These are phyloP conservation scores for Clistopyga incitator DNA, from an alignment of 2,888 invertebrate genomes.

Conservation along the genomic window DNA sequence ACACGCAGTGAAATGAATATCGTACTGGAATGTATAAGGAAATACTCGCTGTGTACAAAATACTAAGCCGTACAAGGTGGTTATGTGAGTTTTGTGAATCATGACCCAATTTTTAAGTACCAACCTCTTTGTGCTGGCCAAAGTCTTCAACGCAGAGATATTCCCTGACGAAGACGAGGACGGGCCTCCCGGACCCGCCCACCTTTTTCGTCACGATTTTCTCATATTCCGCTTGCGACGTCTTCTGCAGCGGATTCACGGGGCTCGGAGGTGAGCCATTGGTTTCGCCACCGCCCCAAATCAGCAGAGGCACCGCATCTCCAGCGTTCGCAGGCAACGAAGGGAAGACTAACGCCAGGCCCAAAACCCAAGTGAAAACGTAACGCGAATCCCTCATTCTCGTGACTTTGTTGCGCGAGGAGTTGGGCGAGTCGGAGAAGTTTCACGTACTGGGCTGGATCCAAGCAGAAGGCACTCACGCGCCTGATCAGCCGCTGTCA, in stretches of 20 bases:
- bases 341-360: slow-evolving; percentile 61
- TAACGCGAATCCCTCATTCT: slow-evolving; percentile 64
- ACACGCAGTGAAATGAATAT: neutral
- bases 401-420: slow-evolving; percentile 44
- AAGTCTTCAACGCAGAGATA: slow-evolving; percentile 87
- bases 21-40: neutral
- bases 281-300: slow-evolving; percentile 85
- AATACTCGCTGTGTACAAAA: neutral
- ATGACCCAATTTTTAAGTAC: slow-evolving; percentile 63
- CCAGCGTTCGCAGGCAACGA: slow-evolving; percentile 75
- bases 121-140: slow-evolving; percentile 84
- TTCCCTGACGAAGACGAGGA: slow-evolving; percentile 86
- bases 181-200: slow-evolving; percentile 81
- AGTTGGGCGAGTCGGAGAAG: slow-evolving; percentile 46
- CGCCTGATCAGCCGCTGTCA: slow-evolving; percentile 77
- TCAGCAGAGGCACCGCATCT: slow-evolving; percentile 86
- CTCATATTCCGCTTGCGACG: slow-evolving; percentile 82
- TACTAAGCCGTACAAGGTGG: neutral
- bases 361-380: slow-evolving; percentile 63
- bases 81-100: neutral
- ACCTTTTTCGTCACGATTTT: slow-evolving; percentile 82
- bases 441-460: slow-evolving; percentile 53
- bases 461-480: slow-evolving; percentile 75
- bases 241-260: slow-evolving; percentile 79
- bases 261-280: slow-evolving; percentile 49